Evolutionary conservation across 2,113 vertebrate genomes (phyloP), one percentile per base, ranked within the genome.

Genomic region (Notothenia coriiceps): DNA sequence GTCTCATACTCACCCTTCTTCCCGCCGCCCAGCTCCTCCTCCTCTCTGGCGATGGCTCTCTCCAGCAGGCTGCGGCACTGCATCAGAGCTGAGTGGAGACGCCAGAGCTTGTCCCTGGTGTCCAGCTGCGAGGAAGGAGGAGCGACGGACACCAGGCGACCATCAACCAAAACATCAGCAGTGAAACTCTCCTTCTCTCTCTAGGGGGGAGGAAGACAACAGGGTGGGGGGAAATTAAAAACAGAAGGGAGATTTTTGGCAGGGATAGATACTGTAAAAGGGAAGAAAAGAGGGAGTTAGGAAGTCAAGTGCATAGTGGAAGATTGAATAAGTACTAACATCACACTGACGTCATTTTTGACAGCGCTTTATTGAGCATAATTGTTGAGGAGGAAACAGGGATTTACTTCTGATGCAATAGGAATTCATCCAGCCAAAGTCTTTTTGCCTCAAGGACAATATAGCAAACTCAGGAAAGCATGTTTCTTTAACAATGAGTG

Each of bases 41-140:
- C 89, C 77, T 95, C 94, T 70, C 74, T 89, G 68, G 77, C 20
- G 2, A 94, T 89, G 73, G 89, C 94, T 29, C 78, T 77, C 61
- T 95, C 93, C 90, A 95, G 70, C 40, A 95, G 74, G 60, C 54
- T 66, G 33, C 69, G 85, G 74, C 94, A 95, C 84, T 93, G 92
- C 0, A 84, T 71, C 70, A 96, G 89, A 10, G 94, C 94, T 0
- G 93, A 91, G 70, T 93, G 86, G 62, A 95, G 75, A 51, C 85
- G 50, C 91, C 89, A 89, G 10, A 95, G 73, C 76, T 84, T 88
- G 74, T 95, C 91, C 7, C 71, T 69, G 55, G 66, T n/a, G 44
- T 94, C 86, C 82, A 94, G 84, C 69, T 91, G 93, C 47, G 91
- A 73, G 10, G 90, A 91, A 15, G 90, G 74, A 8, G 89, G 84